Evolutionary conservation across 1,140 invertebrate genomes (phyloP), one percentile per base, ranked within the genome.

Genomic region (Steinernema khuongi): DNA sequence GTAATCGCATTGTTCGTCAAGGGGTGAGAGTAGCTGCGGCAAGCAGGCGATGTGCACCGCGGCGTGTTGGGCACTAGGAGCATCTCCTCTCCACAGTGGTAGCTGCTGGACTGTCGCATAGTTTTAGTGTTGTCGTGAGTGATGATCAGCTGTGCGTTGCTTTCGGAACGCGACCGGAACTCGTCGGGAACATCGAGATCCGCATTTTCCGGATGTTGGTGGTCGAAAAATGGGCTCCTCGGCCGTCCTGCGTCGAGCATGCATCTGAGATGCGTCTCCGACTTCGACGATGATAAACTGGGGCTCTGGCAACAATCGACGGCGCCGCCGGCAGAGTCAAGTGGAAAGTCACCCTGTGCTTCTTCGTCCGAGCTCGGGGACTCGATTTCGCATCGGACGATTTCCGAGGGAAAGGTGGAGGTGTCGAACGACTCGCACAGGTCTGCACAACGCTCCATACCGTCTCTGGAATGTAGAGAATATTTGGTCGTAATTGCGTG

Each of bases 121-220:
- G 50, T 60, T 7, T 22, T 22, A 14, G 50, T 17, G 26, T 7
- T 26, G 50, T 60, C 50, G 50, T 26, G 26, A 22, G 11, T 60
- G 50, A 60, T 60, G 50, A 60, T 60, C 50, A 60, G 22, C 19
- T 60, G 50, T 4, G 50, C 50, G 50, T 60, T 60, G 19, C 50
- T 60, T 22, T 60, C 50, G 11, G 50, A 60, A 11, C 50, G 11
- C 50, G 50, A 60, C 7, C 50, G 50, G 26, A 60, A n/a, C 50
- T 60, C 50, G 50, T 60, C 22, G 4, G 50, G 50, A 14, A 60
- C 50, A 26, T 60, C 50, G 50, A 60, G 50, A 26, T 60, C 22
- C 50, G 50, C 50, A 22, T 60, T 60, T 60, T 60, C 50, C 50
- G 50, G 50, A 60, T 60, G 50, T 22, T 60, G 50, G 26, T 60